These are phyloP conservation scores for Philopedon plagiatum DNA, from an alignment of 2,888 invertebrate genomes.

Conservation along the genomic window DNA sequence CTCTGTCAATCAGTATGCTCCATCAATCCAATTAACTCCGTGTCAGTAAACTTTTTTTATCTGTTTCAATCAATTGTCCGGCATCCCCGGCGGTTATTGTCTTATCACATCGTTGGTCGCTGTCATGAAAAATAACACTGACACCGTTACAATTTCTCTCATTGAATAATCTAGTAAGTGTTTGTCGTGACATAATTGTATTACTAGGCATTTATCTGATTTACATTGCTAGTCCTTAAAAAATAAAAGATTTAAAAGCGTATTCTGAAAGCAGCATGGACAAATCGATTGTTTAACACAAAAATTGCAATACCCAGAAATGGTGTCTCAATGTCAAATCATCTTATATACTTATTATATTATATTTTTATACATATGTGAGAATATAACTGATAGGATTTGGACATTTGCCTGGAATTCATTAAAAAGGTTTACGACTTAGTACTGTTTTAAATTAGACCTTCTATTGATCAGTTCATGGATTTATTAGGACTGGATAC, in stretches of 20 bases:
- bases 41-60: conserved; percentile 30
- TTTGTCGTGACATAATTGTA: conserved; percentile 24
- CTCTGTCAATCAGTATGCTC: conserved; percentile 32
- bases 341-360: too few relatives aligned
- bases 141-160: conserved; percentile 17
- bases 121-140: conserved; percentile 15
- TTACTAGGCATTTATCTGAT: background rate
- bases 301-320: too few relatives aligned
- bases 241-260: background rate
- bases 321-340: too few relatives aligned
- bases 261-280: background rate
- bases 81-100: conserved; percentile 30
- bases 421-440: too few relatives aligned
- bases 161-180: conserved; percentile 17
- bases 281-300: too few relatives aligned
- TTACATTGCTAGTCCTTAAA: background rate
- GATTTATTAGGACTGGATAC: too few relatives aligned
- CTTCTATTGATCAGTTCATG: too few relatives aligned
- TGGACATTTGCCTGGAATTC: too few relatives aligned
- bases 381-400: too few relatives aligned
- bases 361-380: too few relatives aligned
- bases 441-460: too few relatives aligned
- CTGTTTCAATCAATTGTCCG: conserved; percentile 28
- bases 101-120: conserved; percentile 18
- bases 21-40: conserved; percentile 33